Evolutionary conservation across 2,888 invertebrate species (phyloP), one percentile per base, ranked within the genome.

Genomic region (Drosophila bunnanda): DNA sequence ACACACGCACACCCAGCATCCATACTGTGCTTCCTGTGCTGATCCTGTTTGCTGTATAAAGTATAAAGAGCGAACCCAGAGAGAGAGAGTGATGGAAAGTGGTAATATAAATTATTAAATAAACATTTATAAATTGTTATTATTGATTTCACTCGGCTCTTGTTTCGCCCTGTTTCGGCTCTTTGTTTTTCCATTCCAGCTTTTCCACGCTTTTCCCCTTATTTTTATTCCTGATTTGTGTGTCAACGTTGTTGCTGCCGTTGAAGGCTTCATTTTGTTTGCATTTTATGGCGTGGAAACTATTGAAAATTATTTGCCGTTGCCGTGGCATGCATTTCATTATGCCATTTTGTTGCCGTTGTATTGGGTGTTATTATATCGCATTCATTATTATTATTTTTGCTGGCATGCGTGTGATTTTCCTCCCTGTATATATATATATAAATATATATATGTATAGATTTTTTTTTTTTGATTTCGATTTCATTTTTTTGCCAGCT

Each of bases 211-310:
- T 41, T 2, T 17, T 10, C 13, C 3, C 10, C 39, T 36, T 41
- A 43, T 20, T 53, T 38, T 50, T 50, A 50, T 50, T 34, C 22
- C 61, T 62, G 71, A 72, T 72, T 62, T 50, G 71, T 53, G 53
- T 62, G 53, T 38, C 34, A 52, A 41, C 25, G 43, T 56, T 52
- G 68, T 30, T 41, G 52, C 44, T 64, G 44, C 41, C 34, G 39
- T 52, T 85, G 77, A 77, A 76, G 71, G 82, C 65, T 79, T 76
- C 71, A 77, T 77, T 77, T 79, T 85, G 73, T 80, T 85, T 78
- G 82, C 65, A 76, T 82, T 82, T 79, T 79, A 72, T 73, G 70
- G 77, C 73, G 72, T 76, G 80, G 60, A 75, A 82, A 83, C 76
- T 78, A 78, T 76, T 69, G 68, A 75, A 75, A 64, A 80, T 69